Evolutionary conservation across 92 coral and sea anemone genomes (phyloP), one percentile per base, ranked within the genome.

Genomic region (Zoanthus gigantus): DNA sequence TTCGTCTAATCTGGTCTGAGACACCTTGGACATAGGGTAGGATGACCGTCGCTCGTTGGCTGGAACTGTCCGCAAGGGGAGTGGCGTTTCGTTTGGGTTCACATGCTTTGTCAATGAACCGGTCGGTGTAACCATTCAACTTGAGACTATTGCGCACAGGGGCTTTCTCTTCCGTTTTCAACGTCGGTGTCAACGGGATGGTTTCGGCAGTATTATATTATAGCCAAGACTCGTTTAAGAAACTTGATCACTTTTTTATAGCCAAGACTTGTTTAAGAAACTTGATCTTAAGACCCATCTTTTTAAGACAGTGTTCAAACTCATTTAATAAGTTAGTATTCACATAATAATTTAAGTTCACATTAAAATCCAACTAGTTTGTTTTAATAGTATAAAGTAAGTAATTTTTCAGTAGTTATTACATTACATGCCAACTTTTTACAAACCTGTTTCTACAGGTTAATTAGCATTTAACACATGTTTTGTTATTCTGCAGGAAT

Each of bases 361-460:
- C 10, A 13, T 12, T 57, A 57, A 57, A 57, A 57, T 57, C 65
- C 65, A 57, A 57, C 23, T 57, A 57, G 65, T 57, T 57, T 57
- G 3, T 57, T 57, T 57, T 57, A 57, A 57, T 57, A 4, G 65
- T 57, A 57, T 57, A 4, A 57, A 57, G 65, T 13, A 14, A 9
- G 65, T 57, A 57, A 12, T 57, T 57, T 2, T 54, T 54, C 15
- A 10, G 61, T 56, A 9, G 15, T 0, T 56, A 63, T 63, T 63
- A n/a, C 31, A 63, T 63, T n/a, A n/a, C 31, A 60, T 17, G 69
- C 16, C 69, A 63, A 17, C 30, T 63, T 63, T 63, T 63, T 63
- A 63, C 69, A 63, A 63, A 63, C 8, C 69, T 63, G 69, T 61
- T 61, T 61, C 31, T 63, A 63, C 10, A 63, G 69, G 32, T 63